Percentiles rank a stretch among this genome's conserved stretches.
Conservation (phyloP, 1,140 invertebrate genomes). For the Stegodyphus dumicola region DNA sequence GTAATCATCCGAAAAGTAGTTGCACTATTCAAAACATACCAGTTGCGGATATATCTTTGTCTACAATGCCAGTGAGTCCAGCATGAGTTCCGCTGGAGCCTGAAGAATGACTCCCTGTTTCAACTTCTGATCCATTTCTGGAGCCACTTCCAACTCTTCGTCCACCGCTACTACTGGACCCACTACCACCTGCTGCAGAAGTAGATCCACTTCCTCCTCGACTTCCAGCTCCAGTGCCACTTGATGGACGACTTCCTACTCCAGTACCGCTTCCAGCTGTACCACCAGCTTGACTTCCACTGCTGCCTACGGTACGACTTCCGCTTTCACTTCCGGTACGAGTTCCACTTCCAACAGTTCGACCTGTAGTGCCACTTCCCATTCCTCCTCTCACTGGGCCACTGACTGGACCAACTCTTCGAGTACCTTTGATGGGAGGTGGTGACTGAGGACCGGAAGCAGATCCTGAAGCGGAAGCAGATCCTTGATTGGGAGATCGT, state of each 20-base stretch:
- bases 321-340: neutral
- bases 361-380: neutral
- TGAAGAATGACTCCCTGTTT: neutral
- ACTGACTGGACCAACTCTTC: neutral
- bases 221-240: neutral
- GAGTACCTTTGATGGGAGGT: neutral
- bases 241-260: neutral
- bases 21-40: constrained; percentile 25
- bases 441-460: neutral
- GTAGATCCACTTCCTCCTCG: neutral
- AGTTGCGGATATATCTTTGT: constrained; percentile 55
- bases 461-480: neutral
- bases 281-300: neutral
- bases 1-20: too few species aligned
- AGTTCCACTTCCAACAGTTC: neutral
- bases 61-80: constrained; percentile 48
- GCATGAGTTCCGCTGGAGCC: constrained; percentile 8
- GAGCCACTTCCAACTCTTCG: neutral
- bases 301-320: neutral
- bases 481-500: neutral
- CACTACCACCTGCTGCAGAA: neutral
- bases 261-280: neutral
- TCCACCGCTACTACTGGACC: neutral
- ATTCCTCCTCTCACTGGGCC: neutral
- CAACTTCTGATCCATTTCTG: neutral